Base-by-base conservation (phyloP, 2,797 vertebrate genomes). In the Thunnus albacares region DNA sequence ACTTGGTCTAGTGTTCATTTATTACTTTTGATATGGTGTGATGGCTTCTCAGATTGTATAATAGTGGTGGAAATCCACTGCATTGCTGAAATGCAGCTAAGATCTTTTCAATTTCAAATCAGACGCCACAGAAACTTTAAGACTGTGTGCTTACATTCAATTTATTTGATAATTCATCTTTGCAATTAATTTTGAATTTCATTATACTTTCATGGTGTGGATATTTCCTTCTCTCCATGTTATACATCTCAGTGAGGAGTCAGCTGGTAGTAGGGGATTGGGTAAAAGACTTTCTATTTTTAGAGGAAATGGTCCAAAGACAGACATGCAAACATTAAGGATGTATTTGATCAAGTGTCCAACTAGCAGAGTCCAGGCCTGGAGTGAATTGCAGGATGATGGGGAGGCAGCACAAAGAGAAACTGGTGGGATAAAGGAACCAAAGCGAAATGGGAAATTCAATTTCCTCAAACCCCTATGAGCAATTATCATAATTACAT, bases 401-500 rank as follows among this genome's bases (percentile, higher is more conserved):
- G 57, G 30, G 62, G 28, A 58, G 62, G 53, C 3, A 22, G 56
- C 80, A 78, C 65, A 84, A 62, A 82, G 58, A 73, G 62, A 63
- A 83, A 69, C 63, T 71, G 30, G 38, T 64, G 47, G 75, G 71
- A 81, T 79, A 66, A 85, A 80, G 28, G 63, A 82, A 71, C 56
- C 79, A 79, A 35, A 84, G 81, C 51, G n/a, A 91, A 87, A 90
- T 79, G 74, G 67, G 77, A 90, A 93, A 92, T 90, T 88, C 65
- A 89, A 88, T 92, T 91, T 90, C 83, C 82, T 90, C 82, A 82
- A 90, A 87, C 73, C 77, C 84, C 71, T 82, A 84, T 84, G 81
- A 87, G 89, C 90, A 92, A 88, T 93, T 91, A 92, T 89, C 79
- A 88, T 93, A 91, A 93, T 93, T 86, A 92, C 90, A 89, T 76